Evolutionary conservation across 2,888 invertebrate genomes (phyloP).

Genomic region (Antheraea yamamai): DNA sequence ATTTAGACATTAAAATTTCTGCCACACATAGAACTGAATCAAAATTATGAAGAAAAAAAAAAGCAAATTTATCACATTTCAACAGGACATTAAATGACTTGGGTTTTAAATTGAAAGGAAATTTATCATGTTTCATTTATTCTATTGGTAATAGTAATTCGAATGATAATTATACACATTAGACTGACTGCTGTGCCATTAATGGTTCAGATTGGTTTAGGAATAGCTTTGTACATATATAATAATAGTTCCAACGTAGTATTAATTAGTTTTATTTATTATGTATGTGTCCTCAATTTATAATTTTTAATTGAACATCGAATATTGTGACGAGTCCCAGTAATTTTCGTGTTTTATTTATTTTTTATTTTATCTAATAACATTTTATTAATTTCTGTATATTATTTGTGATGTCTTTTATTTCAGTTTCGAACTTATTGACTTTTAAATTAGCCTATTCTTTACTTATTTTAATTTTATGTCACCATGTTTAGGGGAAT

Average conservation of each 20-base stretch:
- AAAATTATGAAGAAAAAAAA: not conserved
- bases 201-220: constrained; percentile 14
- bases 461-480: constrained; percentile 1
- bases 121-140: not conserved
- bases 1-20: not conserved
- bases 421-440: not conserved
- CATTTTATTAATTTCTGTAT: not conserved
- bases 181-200: constrained; percentile 13
- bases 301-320: not conserved
- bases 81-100: not conserved
- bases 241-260: constrained; percentile 5
- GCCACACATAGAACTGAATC: not conserved
- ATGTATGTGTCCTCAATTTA: not conserved
- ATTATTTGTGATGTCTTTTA: not conserved
- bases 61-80: not conserved
- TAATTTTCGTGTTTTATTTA: not conserved
- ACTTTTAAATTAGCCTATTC: constrained; percentile 10
- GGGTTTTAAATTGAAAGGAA: not conserved
- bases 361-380: not conserved
- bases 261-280: constrained; percentile 13
- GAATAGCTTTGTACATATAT: not conserved
- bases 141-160: not conserved
- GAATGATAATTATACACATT: not conserved
- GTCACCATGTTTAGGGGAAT: not conserved
- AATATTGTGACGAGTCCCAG: constrained; percentile 8